Percentiles rank a stretch among this genome's conserved stretches.
Conservation (phyloP, 2,113 vertebrate species). For the Climacteris rufus region DNA sequence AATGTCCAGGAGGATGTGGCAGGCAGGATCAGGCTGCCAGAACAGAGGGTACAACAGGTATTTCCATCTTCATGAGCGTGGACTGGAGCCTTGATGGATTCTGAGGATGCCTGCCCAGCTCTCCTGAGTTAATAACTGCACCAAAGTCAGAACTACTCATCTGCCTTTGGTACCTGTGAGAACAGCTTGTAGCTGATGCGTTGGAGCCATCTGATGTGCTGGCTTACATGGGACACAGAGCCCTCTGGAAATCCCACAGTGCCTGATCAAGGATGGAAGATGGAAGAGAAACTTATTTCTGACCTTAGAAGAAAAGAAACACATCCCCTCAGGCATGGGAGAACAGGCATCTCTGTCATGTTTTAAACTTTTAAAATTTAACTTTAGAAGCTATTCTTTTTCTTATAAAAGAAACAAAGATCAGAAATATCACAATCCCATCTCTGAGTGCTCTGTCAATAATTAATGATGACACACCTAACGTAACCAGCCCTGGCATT, state of each 20-base stretch:
- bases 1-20: fast-evolving
- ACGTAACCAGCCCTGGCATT: neutral
- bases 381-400: neutral
- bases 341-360: neutral
- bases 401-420: neutral
- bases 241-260: neutral
- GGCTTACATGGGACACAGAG: neutral
- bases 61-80: neutral
- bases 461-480: neutral
- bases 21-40: neutral
- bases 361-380: neutral
- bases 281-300: neutral
- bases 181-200: neutral
- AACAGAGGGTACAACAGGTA: neutral
- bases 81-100: fast-evolving
- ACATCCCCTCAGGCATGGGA: neutral
- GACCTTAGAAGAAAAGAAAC: neutral
- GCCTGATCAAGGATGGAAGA: neutral
- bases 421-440: neutral
- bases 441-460: neutral
- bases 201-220: neutral
- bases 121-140: neutral
- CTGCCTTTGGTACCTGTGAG: neutral
- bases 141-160: neutral
- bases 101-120: neutral